A percentile compares a stretch with the other conserved stretches of the same genome.
phyloP scores from a whole-genome alignment of 2,797 vertebrate species.

The Halcyon smyrnensis region DNA sequence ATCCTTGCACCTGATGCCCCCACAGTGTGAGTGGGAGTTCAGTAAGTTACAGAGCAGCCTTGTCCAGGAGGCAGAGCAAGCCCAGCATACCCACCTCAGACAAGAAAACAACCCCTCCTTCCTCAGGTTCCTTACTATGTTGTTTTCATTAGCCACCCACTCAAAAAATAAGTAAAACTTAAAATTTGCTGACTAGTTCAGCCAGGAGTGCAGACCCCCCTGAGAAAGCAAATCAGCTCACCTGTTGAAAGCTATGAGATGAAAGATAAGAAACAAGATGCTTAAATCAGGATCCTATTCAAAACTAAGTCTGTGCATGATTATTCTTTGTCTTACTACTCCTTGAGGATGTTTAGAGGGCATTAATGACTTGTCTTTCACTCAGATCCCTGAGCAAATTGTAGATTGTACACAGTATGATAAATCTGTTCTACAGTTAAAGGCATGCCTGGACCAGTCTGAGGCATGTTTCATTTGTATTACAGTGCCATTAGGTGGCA shows the following conservation, averaged over 20 bases:
- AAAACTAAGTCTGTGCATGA: neutral
- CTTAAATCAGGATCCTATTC: constrained; percentile 37
- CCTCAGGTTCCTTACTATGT: neutral
- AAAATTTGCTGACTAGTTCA: neutral
- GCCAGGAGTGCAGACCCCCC: neutral
- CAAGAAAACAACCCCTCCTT: neutral
- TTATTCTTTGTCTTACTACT: constrained; percentile 49
- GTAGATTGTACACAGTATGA: neutral
- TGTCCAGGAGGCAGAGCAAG: neutral
- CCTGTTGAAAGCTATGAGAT: neutral
- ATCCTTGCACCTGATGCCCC: neutral
- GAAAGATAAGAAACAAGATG: neutral
- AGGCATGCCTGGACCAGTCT: neutral
- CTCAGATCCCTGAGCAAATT: neutral
- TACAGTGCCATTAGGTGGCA: neutral
- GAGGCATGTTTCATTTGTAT: neutral
- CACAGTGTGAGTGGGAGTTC: neutral
- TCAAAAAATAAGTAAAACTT: neutral
- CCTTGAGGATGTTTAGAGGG: constrained; percentile 29
- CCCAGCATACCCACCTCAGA: accelerated
- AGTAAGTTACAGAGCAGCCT: neutral
- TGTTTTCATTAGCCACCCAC: neutral
- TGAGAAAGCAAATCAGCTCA: neutral
- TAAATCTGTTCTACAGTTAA: neutral
- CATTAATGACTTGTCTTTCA: constrained; percentile 1